phyloP scores from a whole-genome alignment of 2,888 invertebrate genomes.

The Pemphredon lugubris region DNA sequence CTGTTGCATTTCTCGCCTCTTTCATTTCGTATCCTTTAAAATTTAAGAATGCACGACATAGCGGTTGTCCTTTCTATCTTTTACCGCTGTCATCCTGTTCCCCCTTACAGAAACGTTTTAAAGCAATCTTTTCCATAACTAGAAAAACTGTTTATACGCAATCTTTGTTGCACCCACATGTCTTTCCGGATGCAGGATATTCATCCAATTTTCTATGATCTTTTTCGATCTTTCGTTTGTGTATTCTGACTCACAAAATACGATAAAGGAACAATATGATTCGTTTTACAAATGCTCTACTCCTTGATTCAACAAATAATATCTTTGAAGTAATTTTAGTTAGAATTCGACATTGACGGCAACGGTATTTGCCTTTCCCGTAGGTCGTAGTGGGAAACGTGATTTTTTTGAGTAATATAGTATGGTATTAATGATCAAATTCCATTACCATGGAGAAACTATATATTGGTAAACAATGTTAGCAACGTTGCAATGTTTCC shows the following conservation, averaged over 20 bases:
- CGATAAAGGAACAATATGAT: not conserved
- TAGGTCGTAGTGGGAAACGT: no score
- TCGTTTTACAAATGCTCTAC: not conserved
- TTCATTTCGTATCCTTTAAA: slow-evolving; percentile 27
- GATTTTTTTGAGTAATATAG: no score
- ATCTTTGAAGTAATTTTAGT: not conserved
- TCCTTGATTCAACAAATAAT: not conserved
- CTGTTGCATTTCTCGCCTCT: not conserved
- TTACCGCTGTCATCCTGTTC: slow-evolving; percentile 58
- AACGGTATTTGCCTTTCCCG: no score
- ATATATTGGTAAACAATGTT: no score
- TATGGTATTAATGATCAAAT: not conserved
- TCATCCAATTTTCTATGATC: not conserved
- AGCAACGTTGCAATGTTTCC: not conserved
- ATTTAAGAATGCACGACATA: slow-evolving; percentile 37
- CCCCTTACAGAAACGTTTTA: slow-evolving; percentile 5
- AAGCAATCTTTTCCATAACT: not conserved
- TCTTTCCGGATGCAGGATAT: not conserved
- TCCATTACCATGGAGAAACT: not conserved
- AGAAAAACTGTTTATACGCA: no score
- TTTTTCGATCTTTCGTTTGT: no score
- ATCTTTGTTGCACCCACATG: no score
- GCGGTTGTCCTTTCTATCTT: slow-evolving; percentile 55
- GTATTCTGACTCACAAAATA: not conserved
- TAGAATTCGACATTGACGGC: no score